phyloP scores from a whole-genome alignment of 1,140 invertebrate genomes.

The Meloidogyne exigua region DNA sequence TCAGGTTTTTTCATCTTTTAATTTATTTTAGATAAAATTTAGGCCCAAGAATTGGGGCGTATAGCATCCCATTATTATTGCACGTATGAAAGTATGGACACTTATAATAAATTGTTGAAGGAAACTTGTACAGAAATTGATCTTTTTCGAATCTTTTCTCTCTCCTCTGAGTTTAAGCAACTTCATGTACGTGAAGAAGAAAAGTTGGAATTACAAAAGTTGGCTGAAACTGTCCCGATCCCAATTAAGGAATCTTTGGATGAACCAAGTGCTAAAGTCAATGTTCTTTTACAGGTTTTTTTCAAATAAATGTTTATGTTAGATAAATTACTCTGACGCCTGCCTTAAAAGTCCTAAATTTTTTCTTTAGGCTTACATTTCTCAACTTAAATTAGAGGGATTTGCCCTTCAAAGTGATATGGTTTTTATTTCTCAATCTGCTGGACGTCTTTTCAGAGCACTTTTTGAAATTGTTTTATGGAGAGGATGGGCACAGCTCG shows the following conservation, averaged over 20 bases:
- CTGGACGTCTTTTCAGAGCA: slow-evolving; percentile 86
- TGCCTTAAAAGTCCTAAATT: background rate
- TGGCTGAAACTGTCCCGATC: slow-evolving; percentile 95
- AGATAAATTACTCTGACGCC: too few species aligned
- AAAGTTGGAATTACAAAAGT: slow-evolving; percentile 90
- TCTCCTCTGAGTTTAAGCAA: slow-evolving; percentile 89
- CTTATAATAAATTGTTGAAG: slow-evolving; percentile 93
- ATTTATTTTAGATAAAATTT: slow-evolving; percentile 21
- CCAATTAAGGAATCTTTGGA: slow-evolving; percentile 99
- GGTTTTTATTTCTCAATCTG: slow-evolving; percentile 98
- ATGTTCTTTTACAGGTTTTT: slow-evolving; percentile 58
- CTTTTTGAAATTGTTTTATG: slow-evolving; percentile 90
- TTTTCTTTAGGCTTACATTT: slow-evolving; percentile 90
- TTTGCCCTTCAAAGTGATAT: slow-evolving; percentile 98
- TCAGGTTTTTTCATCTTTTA: slow-evolving; percentile 66
- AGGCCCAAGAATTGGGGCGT: slow-evolving; percentile 84
- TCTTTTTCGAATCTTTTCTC: slow-evolving; percentile 93
- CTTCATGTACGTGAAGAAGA: slow-evolving; percentile 95
- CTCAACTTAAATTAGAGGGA: slow-evolving; percentile 93
- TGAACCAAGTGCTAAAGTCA: slow-evolving; percentile 87
- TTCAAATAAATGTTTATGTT: too few species aligned
- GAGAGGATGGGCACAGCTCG: slow-evolving; percentile 92
- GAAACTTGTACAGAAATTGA: slow-evolving; percentile 96
- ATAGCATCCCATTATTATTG: slow-evolving; percentile 98
- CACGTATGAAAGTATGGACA: slow-evolving; percentile 90